Base-by-base conservation (phyloP, 2,797 vertebrate species). In the Bucorvus abyssinicus region DNA sequence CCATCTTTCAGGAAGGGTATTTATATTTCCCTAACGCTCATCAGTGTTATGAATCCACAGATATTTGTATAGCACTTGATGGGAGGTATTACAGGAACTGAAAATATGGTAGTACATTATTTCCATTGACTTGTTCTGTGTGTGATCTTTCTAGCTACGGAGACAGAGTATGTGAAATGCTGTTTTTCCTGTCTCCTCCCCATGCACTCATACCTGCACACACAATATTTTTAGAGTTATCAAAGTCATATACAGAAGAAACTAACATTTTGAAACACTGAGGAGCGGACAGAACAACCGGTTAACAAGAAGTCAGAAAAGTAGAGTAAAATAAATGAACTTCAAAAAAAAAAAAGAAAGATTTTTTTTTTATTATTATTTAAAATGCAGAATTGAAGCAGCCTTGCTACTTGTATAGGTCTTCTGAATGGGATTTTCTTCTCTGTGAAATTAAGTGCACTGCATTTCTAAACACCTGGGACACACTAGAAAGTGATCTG, bases 351-450 rank as follows among this genome's bases (percentile, higher is more conserved):
- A n/a, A n/a, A n/a, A n/a, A n/a, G n/a, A n/a, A n/a, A n/a, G n/a
- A n/a, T n/a, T n/a, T n/a, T n/a, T n/a, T 81, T 83, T 91, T 85
- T 49, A 10, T 40, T 56, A 53, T 79, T 26, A 71, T 86, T 91
- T 95, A 86, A 95, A 95, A 96, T 84, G 65, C 82, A 94, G 79
- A 22, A 2, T 80, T 7, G 7, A 83, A 95, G 65, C 79, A 92
- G 70, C 30, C 59, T 92, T 82, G 44, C 57, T 87, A 96, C 76
- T 88, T 92, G 75, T 55, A 65, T 77, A 90, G 84, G 81, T 69
- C 73, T 93, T 91, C 81, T 94, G 95, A 94, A 97, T 91, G 59
- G 80, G 91, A 96, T 97, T 96, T 96, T 47, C 83, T 82, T 95
- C 83, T 86, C 75, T 94, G 90, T 95, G 94, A 97, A 93, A 96